Base-by-base conservation (phyloP, 2,888 invertebrate species). In the Cryptophagus acutangulus region DNA sequence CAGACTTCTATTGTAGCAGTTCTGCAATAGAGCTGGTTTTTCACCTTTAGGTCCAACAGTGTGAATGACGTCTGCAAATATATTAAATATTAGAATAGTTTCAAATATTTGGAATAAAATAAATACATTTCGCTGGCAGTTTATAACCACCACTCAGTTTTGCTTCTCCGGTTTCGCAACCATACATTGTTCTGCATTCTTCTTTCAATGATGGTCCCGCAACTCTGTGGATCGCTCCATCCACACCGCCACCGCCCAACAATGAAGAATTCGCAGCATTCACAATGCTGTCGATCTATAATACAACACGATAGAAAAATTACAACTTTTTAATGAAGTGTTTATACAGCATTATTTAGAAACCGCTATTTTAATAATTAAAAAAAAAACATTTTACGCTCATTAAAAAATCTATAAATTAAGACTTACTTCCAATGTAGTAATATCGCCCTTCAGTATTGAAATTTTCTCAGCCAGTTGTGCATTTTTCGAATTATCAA, bases 1-100 rank as follows among this genome's bases (percentile, higher is more conserved):
- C 1, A 92, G 69, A 57, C 81, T 77, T 12, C 78, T 82, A 38
- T 74, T 69, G 61, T 93, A 93, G 62, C 89, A 88, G 1, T 76
- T 74, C 38, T 72, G 65, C 3, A 93, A 73, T 29, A 75, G 69
- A 0, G 74, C 66, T 3, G 79, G 76, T 2, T 82, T 78, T 46
- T 84, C 82, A 30, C 87, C 84, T 59, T 77, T 76, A 1, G 93
- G 92, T 1, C 93, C 93, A 12, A 92, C 92, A 4, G 92, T 90
- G 63, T 91, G 90, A 49, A 93, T 88, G 0, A 93, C 79, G 73
- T 87, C 90, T 90, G 72, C 28, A 77, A 76, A 38, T 15, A 12
- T 29, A 38, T 17, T n/a, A 2, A 33, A 10, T 31, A 34, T 10
- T 29, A 41, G 34, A 33, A 42, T 41, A 38, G 47, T 29, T 28